Base-by-base conservation (phyloP, 2,888 invertebrate genomes). In the Napeogenes inachia region DNA sequence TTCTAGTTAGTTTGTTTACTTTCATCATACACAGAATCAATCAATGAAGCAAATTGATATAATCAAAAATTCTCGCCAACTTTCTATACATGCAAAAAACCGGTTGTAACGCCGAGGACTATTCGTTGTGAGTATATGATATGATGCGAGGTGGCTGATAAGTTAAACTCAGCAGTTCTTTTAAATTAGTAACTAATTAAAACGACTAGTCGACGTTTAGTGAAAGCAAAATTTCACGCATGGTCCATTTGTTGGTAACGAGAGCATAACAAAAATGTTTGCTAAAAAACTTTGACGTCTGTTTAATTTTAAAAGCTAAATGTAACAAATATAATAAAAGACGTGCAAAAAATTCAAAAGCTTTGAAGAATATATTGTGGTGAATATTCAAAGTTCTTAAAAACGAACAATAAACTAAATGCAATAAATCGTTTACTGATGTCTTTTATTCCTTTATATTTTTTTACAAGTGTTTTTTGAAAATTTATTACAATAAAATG, bases 181-280 rank as follows among this genome's bases (percentile, higher is more conserved):
- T 56, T 46, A 73, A 81, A 81, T 82, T 78, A 85, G 77, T 77
- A 72, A 64, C 73, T 86, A 81, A 87, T 87, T 84, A 87, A 77
- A 76, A 73, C 75, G 73, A 73, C 77, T 71, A 76, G 75, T 73
- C 76, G 78, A 80, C 73, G 75, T 70, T 77, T 75, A 87, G 89
- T 87, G 89, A 89, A 89, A 89, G 89, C 73, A 65, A 73, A 77
- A 78, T 82, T 84, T 81, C 81, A 84, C 81, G 79, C 78, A 71
- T 80, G 82, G 68, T 78, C 82, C 74, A 81, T 82, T 81, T 65
- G 60, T 54, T 62, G 45, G 50, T 54, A 66, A 60, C 54, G 56
- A 64, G 66, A 57, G 61, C 59, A 53, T 64, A 61, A 59, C 45
- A 45, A 45, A 61, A 45, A 55, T 45, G n/a, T 35, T 13, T 54